Evolutionary conservation across 1,140 invertebrate genomes (phyloP).

Genomic region (Drosophila subpulchrella): DNA sequence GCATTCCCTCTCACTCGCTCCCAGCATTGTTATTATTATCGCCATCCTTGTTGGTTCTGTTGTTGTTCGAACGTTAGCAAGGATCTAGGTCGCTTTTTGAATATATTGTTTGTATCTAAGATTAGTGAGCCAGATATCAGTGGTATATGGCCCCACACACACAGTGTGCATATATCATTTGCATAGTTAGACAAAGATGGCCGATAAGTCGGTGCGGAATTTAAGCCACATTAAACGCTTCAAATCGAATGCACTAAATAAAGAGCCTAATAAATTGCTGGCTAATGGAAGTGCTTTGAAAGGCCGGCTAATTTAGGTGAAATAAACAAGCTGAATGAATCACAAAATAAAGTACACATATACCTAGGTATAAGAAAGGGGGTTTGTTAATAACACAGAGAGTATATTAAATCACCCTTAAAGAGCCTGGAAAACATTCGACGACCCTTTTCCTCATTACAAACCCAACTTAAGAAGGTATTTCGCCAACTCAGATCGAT

Average conservation of each 20-base stretch:
- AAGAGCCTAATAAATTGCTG: conserved; percentile 8
- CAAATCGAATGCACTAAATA: conserved; percentile 7
- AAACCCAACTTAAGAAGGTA: not conserved
- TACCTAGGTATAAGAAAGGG: not conserved
- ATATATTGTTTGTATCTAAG: conserved; percentile 81
- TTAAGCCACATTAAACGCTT: conserved; percentile 38
- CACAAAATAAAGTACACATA: not conserved
- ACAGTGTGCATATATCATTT: conserved; percentile 47
- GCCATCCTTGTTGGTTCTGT: conserved; percentile 49
- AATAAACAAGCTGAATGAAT: not conserved
- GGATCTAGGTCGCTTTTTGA: conserved; percentile 81
- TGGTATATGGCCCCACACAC: conserved; percentile 63
- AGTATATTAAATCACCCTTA: no score
- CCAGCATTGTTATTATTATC: conserved; percentile 75
- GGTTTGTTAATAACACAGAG: not conserved
- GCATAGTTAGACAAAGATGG: conserved; percentile 42
- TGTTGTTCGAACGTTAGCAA: conserved; percentile 54
- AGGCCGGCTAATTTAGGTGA: not conserved
- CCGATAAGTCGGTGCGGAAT: conserved; percentile 37
- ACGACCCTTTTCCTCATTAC: no score
- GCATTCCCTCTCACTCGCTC: conserved; percentile 1
- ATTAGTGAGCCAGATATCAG: conserved; percentile 74
- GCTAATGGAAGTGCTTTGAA: conserved; percentile 11
- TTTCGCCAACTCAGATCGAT: conserved; percentile 1
- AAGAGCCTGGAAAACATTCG: no score